Evolutionary conservation across 2,888 invertebrate species (phyloP).

Genomic region (Horisme vitalbata): DNA sequence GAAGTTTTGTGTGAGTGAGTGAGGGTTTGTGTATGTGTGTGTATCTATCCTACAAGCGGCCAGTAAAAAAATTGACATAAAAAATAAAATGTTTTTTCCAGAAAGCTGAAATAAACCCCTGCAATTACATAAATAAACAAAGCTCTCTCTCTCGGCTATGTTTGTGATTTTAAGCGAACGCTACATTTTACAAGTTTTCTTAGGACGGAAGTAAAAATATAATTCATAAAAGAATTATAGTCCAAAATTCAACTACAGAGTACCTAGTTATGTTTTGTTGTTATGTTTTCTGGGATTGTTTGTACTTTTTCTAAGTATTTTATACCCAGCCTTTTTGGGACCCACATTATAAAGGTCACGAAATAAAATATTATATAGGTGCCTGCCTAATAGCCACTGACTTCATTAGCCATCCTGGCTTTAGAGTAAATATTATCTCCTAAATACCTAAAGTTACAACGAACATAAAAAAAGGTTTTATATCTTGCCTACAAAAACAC

Average conservation of each 20-base stretch:
- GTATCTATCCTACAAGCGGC: too few relatives aligned
- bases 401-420: conserved; percentile 8
- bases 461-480: too few relatives aligned
- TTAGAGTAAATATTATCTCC: too few relatives aligned
- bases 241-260: conserved; percentile 5
- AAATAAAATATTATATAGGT: conserved; percentile 15
- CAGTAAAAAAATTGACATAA: conserved; percentile 11
- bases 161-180: conserved; percentile 48
- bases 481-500: too few relatives aligned
- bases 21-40: too few relatives aligned
- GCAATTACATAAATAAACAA: conserved; percentile 57
- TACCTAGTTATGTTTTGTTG: too few relatives aligned
- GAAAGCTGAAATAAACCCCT: conserved; percentile 42
- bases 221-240: conserved; percentile 12
- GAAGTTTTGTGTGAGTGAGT: too few relatives aligned
- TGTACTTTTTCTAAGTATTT: too few relatives aligned
- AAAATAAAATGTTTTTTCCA: conserved; percentile 42
- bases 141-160: conserved; percentile 38
- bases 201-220: conserved; percentile 46
- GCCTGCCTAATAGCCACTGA: conserved; percentile 8
- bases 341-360: conserved; percentile 7
- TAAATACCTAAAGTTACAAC: too few relatives aligned
- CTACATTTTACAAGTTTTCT: conserved; percentile 45
- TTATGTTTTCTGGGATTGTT: conserved; percentile 8
- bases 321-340: conserved; percentile 7